These are phyloP conservation scores for Proterorhinus semilunaris DNA, from an alignment of 2,113 vertebrate species.

Conservation along the genomic window DNA sequence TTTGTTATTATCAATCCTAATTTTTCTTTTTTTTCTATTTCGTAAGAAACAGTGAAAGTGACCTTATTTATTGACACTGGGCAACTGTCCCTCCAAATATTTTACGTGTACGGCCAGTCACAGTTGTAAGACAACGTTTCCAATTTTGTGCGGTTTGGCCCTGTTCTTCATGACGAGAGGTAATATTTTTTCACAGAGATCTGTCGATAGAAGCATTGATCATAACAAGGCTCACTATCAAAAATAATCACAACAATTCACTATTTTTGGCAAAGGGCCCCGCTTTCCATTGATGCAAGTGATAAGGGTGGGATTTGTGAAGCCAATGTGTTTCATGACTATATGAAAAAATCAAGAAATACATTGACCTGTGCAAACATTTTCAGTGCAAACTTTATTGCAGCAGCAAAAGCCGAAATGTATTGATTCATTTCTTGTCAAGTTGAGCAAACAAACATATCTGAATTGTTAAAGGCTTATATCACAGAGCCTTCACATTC, in stretches of 20 bases:
- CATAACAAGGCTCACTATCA: no score
- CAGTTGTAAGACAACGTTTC: not conserved
- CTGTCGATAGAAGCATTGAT: no score
- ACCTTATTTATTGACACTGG: not conserved
- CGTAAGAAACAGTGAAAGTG: not conserved
- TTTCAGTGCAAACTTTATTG: not conserved
- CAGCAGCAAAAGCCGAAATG: not conserved
- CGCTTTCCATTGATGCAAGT: not conserved
- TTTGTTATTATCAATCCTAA: no score
- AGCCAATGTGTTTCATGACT: not conserved
- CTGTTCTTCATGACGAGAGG: no score
- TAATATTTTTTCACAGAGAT: no score
- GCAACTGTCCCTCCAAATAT: not conserved
- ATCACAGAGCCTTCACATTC: no score
- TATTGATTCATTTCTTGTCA: not conserved
- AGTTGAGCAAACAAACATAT: not conserved
- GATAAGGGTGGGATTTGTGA: not conserved
- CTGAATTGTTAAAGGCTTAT: no score
- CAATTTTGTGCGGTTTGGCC: no score
- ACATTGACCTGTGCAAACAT: not conserved
- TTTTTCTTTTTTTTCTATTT: not conserved
- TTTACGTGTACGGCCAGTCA: not conserved
- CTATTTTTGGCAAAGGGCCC: no score
- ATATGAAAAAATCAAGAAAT: not conserved
- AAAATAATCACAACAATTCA: no score